A percentile compares a stretch with the other conserved stretches of the same genome.
Conservation (phyloP, 2,797 vertebrate species). For the Poeciliopsis gracilis region DNA sequence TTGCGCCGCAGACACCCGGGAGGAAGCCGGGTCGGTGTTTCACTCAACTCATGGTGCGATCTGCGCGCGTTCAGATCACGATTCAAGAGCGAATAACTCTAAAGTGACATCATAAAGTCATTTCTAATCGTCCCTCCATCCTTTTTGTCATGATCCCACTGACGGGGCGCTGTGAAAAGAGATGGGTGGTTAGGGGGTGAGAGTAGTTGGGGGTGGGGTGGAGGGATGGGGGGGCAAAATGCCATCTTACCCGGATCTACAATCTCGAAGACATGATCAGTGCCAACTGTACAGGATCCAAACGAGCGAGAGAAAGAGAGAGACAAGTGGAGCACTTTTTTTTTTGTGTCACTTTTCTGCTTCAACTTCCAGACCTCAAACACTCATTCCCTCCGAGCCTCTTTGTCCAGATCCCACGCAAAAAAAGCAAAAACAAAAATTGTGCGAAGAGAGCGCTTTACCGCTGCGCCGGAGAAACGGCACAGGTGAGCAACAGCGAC, state of each 20-base stretch:
- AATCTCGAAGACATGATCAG: constrained; percentile 68
- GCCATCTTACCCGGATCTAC: constrained; percentile 77
- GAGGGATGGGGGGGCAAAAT: neutral
- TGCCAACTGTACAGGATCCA: constrained; percentile 58
- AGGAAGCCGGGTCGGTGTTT: constrained; percentile 11
- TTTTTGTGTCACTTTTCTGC: constrained; percentile 63
- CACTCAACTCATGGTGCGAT: constrained; percentile 13
- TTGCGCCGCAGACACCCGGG: constrained; percentile 19
- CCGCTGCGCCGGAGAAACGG: constrained; percentile 36
- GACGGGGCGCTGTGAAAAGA: constrained; percentile 22
- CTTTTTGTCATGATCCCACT: constrained; percentile 26
- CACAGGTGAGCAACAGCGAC: constrained; percentile 31
- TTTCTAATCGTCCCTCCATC: constrained; percentile 30
- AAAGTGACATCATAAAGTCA: constrained; percentile 60
- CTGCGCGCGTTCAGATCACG: constrained; percentile 37
- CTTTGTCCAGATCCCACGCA: constrained; percentile 55
- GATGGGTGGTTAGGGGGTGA: constrained; percentile 9
- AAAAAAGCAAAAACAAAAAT: neutral
- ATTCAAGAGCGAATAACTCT: constrained; percentile 27
- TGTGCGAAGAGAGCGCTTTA: constrained; percentile 23
- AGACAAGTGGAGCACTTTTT: constrained; percentile 32
- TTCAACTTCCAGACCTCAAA: constrained; percentile 60
- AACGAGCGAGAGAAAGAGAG: constrained; percentile 18
- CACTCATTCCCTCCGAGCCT: constrained; percentile 52
- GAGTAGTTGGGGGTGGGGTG: too few species aligned